Base-by-base conservation (phyloP, 2,797 vertebrate species). In the Chanos chanos region DNA sequence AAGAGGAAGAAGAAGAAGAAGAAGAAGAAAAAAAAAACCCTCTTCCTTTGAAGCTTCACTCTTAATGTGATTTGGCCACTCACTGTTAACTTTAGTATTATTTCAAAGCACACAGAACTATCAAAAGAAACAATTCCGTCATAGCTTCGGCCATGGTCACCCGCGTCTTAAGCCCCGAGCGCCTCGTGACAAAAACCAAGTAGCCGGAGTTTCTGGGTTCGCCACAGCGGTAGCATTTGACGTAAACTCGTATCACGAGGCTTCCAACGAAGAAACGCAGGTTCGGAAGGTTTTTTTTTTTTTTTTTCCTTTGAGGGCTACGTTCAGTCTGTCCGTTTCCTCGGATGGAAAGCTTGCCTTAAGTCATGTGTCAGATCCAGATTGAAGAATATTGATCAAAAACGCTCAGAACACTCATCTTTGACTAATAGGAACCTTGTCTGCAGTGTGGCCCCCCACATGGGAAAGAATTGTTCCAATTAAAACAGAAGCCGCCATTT, bases 361-460 rank as follows among this genome's bases (percentile, higher is more conserved):
- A 63, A 61, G 47, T 55, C 51, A 52, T 27, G 70, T 71, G 73
- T 68, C 76, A 37, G 73, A 31, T 62, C 55, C 76, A 69, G 81
- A 86, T 85, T 84, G 82, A 83, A 83, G 77, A 49, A 57, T 84
- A 86, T 88, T 64, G 86, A 89, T 88, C 82, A 77, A 70, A 72
- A n/a, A n/a, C n/a, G n/a, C n/a, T n/a, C n/a, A n/a, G n/a, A n/a
- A n/a, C n/a, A 73, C 67, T 55, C 61, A 45, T n/a, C 50, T 25
- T 50, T 59, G 65, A 44, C 49, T 52, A 49, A 21, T 55, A 36
- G 31, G 68, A 21, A 60, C 15, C 47, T 33, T 49, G 44, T 33
- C 49, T 49, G 24, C 57, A 51, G 16, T 41, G 60, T 51, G 56
- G 61, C 61, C 56, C 47, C 61, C 56, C 47, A 33, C 34, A 82